These are phyloP conservation scores for Danio aesculapii DNA, from an alignment of 2,797 vertebrate species.

Conservation along the genomic window DNA sequence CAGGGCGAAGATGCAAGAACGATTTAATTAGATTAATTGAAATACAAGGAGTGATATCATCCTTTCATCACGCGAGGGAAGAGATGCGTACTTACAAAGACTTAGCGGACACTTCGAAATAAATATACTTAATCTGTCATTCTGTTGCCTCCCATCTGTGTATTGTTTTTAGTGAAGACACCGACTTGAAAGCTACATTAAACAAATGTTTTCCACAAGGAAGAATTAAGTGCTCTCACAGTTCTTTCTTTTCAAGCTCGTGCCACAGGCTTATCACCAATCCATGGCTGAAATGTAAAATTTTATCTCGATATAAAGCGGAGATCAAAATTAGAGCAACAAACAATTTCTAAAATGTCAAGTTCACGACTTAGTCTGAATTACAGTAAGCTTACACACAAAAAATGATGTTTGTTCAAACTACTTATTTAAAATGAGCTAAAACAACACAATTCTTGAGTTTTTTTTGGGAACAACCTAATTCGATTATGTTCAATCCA, in stretches of 20 bases:
- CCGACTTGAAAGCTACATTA: not conserved
- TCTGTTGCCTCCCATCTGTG: slow-evolving; percentile 34
- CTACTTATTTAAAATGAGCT: too few relatives aligned
- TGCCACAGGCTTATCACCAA: not conserved
- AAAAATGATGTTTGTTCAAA: too few relatives aligned
- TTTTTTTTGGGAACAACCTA: too few relatives aligned
- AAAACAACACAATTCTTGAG: too few relatives aligned
- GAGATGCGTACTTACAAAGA: not conserved
- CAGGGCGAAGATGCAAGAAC: not conserved
- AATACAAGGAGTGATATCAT: slow-evolving; percentile 33
- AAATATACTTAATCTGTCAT: slow-evolving; percentile 21
- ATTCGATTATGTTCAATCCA: too few relatives aligned
- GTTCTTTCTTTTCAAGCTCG: too few relatives aligned
- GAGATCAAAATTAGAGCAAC: not conserved
- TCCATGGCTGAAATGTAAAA: not conserved
- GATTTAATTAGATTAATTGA: slow-evolving; percentile 21
- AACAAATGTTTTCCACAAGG: slow-evolving; percentile 1
- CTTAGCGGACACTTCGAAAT: slow-evolving; percentile 10
- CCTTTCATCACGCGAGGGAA: not conserved
- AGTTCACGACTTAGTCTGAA: too few relatives aligned
- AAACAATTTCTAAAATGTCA: too few relatives aligned
- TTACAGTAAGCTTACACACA: too few relatives aligned
- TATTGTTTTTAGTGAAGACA: not conserved
- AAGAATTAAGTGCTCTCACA: not conserved
- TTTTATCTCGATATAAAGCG: not conserved